phyloP scores from a whole-genome alignment of 2,113 vertebrate genomes.

The Myanophis thanlyinensis region DNA sequence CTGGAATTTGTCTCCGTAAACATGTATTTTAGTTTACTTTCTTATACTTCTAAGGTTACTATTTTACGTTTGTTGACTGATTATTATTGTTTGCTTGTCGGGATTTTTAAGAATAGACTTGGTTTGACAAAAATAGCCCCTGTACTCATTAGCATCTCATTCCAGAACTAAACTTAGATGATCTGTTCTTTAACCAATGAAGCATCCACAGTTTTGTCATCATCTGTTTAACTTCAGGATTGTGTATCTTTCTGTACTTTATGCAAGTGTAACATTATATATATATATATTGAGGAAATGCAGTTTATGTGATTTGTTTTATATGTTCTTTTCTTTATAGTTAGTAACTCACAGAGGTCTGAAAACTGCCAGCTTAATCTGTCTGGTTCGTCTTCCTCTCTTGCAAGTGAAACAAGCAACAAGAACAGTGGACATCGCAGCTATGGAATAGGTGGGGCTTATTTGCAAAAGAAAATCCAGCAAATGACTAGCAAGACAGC shows the following conservation, averaged over 20 bases:
- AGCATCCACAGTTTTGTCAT: slow-evolving; percentile 34
- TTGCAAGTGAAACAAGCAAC: slow-evolving; percentile 84
- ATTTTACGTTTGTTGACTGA: slow-evolving; percentile 40
- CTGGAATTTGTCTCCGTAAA: not conserved
- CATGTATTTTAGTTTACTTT: slow-evolving; percentile 32
- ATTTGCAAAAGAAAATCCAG: slow-evolving; percentile 84
- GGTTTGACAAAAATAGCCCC: slow-evolving; percentile 37
- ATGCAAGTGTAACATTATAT: slow-evolving; percentile 8
- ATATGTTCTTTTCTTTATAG: slow-evolving; percentile 69
- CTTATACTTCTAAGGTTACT: slow-evolving; percentile 34
- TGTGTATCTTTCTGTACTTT: slow-evolving; percentile 30
- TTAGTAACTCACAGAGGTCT: slow-evolving; percentile 72
- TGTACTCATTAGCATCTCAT: slow-evolving; percentile 44
- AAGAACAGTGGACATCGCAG: slow-evolving; percentile 81
- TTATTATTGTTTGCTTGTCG: slow-evolving; percentile 39
- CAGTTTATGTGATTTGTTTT: slow-evolving; percentile 25
- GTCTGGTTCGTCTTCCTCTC: slow-evolving; percentile 84
- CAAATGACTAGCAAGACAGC: slow-evolving; percentile 78
- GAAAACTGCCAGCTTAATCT: slow-evolving; percentile 83
- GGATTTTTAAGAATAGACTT: slow-evolving; percentile 43
- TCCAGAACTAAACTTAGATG: slow-evolving; percentile 49
- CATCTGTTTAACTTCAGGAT: slow-evolving; percentile 23
- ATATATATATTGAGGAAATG: slow-evolving; percentile 21
- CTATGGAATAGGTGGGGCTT: slow-evolving; percentile 94
- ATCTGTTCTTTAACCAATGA: slow-evolving; percentile 36